Percentiles rank a stretch among this genome's conserved stretches.
phyloP scores from a whole-genome alignment of 2,888 invertebrate species.

The Pardosa pseudoannulata region DNA sequence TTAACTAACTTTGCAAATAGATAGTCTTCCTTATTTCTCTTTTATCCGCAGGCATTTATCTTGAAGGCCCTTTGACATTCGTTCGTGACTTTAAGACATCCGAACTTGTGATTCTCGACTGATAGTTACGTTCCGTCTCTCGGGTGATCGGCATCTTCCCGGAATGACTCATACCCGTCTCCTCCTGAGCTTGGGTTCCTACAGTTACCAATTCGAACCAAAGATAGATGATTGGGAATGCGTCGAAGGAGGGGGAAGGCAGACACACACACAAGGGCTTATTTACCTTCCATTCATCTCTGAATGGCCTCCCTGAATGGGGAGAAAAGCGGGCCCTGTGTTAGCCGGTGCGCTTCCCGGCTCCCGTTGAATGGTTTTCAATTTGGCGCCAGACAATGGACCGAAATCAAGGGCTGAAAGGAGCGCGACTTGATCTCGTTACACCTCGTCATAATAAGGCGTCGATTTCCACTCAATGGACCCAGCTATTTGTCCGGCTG shows the following conservation, averaged over 20 bases:
- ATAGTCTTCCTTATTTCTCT: no score
- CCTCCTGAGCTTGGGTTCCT: not conserved
- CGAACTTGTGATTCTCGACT: no score
- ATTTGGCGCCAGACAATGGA: slow-evolving; percentile 72
- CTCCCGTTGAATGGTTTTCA: slow-evolving; percentile 71
- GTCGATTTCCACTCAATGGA: slow-evolving; percentile 72
- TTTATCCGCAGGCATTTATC: no score
- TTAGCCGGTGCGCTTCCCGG: slow-evolving; percentile 38
- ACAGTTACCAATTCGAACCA: not conserved
- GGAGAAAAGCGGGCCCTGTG: no score
- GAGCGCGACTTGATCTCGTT: slow-evolving; percentile 71
- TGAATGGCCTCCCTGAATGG: slow-evolving; percentile 55
- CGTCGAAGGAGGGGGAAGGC: not conserved
- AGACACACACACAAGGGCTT: slow-evolving; percentile 43
- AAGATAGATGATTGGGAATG: not conserved
- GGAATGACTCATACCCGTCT: not conserved
- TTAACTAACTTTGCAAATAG: no score
- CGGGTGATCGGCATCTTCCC: not conserved
- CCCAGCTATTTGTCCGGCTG: slow-evolving; percentile 70
- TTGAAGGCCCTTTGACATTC: no score
- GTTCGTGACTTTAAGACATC: no score
- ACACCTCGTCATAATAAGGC: slow-evolving; percentile 69
- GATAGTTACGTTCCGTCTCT: no score
- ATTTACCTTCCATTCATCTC: slow-evolving; percentile 68
- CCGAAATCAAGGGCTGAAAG: slow-evolving; percentile 71